A percentile compares a stretch with the other conserved stretches of the same genome.
Conservation (phyloP, 2,113 vertebrate species). For the Alligator sinensis region DNA sequence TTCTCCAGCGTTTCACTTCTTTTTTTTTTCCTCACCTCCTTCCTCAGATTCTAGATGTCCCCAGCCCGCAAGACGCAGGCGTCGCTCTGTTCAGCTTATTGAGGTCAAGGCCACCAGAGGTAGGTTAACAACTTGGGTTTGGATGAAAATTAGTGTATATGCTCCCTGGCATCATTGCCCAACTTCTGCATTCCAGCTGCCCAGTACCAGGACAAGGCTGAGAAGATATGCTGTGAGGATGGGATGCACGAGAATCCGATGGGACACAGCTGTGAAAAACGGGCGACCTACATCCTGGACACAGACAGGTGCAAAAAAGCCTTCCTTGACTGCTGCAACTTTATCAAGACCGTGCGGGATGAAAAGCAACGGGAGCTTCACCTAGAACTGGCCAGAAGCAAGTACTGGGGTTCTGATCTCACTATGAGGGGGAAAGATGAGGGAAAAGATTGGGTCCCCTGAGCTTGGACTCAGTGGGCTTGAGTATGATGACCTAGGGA, state of each 20-base stretch:
- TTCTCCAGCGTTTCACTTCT: no score
- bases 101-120: conserved; percentile 73
- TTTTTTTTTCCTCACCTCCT: not conserved
- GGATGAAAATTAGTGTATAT: no score
- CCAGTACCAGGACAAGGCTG: conserved; percentile 72
- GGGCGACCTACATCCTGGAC: conserved; percentile 83
- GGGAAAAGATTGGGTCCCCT: no score
- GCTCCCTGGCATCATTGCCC: not conserved
- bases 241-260: conserved; percentile 89
- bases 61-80: conserved; percentile 9
- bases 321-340: conserved; percentile 88
- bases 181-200: conserved; percentile 64
- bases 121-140: conserved; percentile 24
- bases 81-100: conserved; percentile 60
- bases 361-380: fast-evolving
- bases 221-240: conserved; percentile 85
- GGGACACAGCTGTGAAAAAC: conserved; percentile 81
- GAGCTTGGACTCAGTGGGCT: no score
- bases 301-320: conserved; percentile 78
- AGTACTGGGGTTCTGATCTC: conserved; percentile 28
- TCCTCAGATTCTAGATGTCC: conserved; percentile 65
- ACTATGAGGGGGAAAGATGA: not conserved
- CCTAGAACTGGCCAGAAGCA: conserved; percentile 70
- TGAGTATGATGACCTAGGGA: no score
- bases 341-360: conserved; percentile 29